A percentile compares a stretch with the other conserved stretches of the same genome.
These are phyloP conservation scores for Rhombomys opimus DNA, from an alignment of 2,113 vertebrate genomes.

Conservation along the genomic window DNA sequence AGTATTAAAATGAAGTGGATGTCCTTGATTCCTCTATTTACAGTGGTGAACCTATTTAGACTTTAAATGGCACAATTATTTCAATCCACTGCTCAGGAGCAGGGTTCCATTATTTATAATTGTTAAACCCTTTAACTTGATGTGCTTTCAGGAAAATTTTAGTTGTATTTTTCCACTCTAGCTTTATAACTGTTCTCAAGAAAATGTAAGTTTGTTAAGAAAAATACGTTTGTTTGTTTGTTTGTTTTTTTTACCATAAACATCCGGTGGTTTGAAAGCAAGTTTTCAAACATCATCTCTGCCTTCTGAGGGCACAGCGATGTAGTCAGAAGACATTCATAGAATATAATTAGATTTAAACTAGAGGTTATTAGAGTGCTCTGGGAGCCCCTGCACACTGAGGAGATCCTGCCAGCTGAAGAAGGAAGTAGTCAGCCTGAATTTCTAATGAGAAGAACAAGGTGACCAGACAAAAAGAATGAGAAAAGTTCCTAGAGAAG, in stretches of 20 bases:
- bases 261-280: conserved; percentile 37
- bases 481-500: not conserved
- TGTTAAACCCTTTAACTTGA: conserved; percentile 56
- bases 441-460: not conserved
- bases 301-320: not conserved
- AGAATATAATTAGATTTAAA: conserved; percentile 62
- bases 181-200: not conserved
- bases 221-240: not conserved
- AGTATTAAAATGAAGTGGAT: conserved; percentile 74
- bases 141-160: conserved; percentile 37
- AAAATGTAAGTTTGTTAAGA: conserved; percentile 51
- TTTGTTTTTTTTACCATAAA: not conserved
- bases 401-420: not conserved
- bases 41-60: not conserved
- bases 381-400: not conserved
- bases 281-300: conserved; percentile 2
- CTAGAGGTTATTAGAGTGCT: not conserved
- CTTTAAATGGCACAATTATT: conserved; percentile 62
- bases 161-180: conserved; percentile 44
- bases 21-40: conserved; percentile 74
- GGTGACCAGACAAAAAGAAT: not conserved
- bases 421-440: not conserved
- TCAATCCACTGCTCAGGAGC: conserved; percentile 59
- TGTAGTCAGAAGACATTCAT: conserved; percentile 10
- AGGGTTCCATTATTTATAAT: conserved; percentile 46